A percentile compares a stretch with the other conserved stretches of the same genome.
These are phyloP conservation scores for Umimayanthus chanpuru DNA, from an alignment of 92 coral and sea anemone species.

Conservation along the genomic window DNA sequence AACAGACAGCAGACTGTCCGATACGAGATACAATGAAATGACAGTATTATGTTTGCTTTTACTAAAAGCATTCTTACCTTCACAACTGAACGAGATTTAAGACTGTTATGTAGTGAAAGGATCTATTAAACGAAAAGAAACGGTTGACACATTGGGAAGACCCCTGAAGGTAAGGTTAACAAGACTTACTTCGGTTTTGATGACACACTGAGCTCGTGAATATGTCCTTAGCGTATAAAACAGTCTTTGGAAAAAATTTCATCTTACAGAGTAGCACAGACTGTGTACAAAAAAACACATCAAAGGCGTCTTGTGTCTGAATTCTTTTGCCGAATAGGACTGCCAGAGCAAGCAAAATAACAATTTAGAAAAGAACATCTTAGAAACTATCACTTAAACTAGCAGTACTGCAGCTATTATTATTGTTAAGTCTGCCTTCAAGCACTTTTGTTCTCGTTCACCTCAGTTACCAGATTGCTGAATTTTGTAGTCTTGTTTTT, in stretches of 20 bases:
- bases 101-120: not conserved
- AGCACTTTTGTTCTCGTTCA: not conserved
- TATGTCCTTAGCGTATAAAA: not conserved
- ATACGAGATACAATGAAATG: not conserved
- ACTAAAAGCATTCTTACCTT: not conserved
- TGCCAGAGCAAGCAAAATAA: not conserved
- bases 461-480: not conserved
- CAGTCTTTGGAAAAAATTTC: not conserved
- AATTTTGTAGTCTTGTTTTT: too few relatives aligned
- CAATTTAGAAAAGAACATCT: too few relatives aligned
- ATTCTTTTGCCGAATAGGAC: not conserved
- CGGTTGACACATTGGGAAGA: not conserved
- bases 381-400: too few relatives aligned
- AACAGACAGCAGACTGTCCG: not conserved
- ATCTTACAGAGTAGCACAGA: not conserved
- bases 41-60: not conserved
- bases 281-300: not conserved
- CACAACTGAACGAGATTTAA: not conserved
- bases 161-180: not conserved
- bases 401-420: too few relatives aligned
- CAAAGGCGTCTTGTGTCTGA: not conserved
- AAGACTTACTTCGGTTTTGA: not conserved
- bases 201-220: not conserved
- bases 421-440: too few relatives aligned
- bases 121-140: not conserved